Percentiles rank a stretch among this genome's conserved stretches.
Conservation (phyloP, 2,888 invertebrate genomes). For the Thera britannica region DNA sequence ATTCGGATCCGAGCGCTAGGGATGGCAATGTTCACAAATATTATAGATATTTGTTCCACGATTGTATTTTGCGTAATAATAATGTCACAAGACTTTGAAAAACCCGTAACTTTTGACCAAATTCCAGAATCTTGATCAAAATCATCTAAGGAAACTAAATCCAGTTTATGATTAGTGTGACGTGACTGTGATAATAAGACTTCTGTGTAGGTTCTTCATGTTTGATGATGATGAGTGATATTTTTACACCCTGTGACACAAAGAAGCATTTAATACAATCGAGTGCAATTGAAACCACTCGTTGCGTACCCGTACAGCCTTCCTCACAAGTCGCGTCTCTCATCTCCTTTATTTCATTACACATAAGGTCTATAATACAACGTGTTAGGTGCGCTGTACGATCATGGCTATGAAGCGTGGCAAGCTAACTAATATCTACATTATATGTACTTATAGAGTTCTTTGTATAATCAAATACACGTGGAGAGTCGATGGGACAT, state of each 20-base stretch:
- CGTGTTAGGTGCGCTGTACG: conserved; percentile 8
- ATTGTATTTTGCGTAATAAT: too few relatives aligned
- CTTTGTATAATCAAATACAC: not conserved
- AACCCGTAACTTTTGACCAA: too few relatives aligned
- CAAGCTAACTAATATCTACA: conserved; percentile 2
- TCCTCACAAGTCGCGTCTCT: not conserved
- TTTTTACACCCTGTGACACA: conserved; percentile 5
- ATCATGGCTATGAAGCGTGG: conserved; percentile 25
- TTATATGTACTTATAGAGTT: conserved; percentile 11
- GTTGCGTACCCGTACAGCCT: conserved; percentile 3
- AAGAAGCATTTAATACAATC: conserved; percentile 22
- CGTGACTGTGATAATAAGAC: too few relatives aligned
- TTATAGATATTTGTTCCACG: too few relatives aligned
- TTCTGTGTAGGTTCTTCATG: too few relatives aligned
- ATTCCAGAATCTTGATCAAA: too few relatives aligned
- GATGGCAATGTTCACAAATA: too few relatives aligned
- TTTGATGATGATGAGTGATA: too few relatives aligned
- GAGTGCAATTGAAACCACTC: conserved; percentile 18
- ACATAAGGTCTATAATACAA: not conserved
- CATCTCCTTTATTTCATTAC: conserved; percentile 1
- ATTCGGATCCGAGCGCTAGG: too few relatives aligned
- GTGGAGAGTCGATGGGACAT: conserved; percentile 1
- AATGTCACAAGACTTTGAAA: too few relatives aligned
- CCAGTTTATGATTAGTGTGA: too few relatives aligned
- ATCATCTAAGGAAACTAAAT: too few relatives aligned